Evolutionary conservation across 2,113 vertebrate species (phyloP), one percentile per base, ranked within the genome.

Genomic region (Hippocampus zosterae): DNA sequence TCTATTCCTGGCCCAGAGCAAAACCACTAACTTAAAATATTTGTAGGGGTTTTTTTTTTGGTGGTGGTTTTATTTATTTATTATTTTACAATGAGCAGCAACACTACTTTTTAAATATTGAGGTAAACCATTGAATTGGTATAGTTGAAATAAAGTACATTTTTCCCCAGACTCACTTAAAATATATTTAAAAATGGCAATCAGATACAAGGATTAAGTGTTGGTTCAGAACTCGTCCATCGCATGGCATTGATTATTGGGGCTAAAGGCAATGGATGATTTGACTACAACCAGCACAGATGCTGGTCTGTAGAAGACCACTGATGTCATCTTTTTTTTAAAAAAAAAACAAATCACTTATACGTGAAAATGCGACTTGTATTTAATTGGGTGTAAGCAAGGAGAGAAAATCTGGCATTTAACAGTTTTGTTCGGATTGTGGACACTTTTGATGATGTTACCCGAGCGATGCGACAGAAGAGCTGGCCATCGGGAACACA

Each of bases 91-190:
- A 76, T 81, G 73, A 80, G 78, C 72, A 69, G 76, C 77, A 78
- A 72, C 62, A 86, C 71, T 85, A 84, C 76, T 75, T 81, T 84
- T 72, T 70, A 76, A 79, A 73, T 85, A 79, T 72, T 83, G 87
- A 90, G 88, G 88, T 88, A 88, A 88, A 82, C 79, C 76, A 84
- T 78, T 83, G 53, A 75, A 80, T 74, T 67, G 68, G 66, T 82
- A 4, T 23, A 52, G 55, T 52, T 18, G 3, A 72, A 70, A 64
- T 77, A 73, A 76, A 65, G 67, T 41, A 71, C 70, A 72, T 72
- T 18, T 60, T 60, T 15, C 15, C 15, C 57, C 10, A 15, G 33
- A 16, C 75, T 68, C 64, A 65, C 18, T 65, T 64, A n/a, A 65
- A 46, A 64, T 29, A 19, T 62, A 37, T 33, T 33, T 29, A 44